Evolutionary conservation across 2,888 invertebrate species (phyloP).

Genomic region (Lepidochrysops patricia): DNA sequence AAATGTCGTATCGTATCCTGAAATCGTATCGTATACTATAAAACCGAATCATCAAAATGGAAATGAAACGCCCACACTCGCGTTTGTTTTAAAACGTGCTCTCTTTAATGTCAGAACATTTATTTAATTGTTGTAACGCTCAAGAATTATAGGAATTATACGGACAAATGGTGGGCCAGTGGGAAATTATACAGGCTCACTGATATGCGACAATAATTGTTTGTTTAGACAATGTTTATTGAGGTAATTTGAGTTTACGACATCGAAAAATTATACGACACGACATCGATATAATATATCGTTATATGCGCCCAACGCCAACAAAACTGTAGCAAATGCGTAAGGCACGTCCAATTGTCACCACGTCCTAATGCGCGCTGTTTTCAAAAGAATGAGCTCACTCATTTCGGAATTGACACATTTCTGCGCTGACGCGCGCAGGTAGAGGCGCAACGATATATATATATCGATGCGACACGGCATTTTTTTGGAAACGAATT

Average conservation of each 20-base stretch:
- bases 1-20: conserved; percentile 1
- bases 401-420: too few relatives aligned
- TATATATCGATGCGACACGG: too few relatives aligned
- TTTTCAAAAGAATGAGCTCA: too few relatives aligned
- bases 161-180: neutral
- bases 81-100: conserved; percentile 9
- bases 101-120: conserved; percentile 7
- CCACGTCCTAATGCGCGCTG: too few relatives aligned
- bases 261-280: neutral
- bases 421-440: too few relatives aligned
- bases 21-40: neutral
- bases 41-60: conserved; percentile 1
- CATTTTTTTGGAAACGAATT: too few relatives aligned
- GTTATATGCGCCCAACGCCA: too few relatives aligned
- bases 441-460: too few relatives aligned
- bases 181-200: conserved; percentile 5
- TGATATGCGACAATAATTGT: conserved; percentile 8
- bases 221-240: conserved; percentile 10
- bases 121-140: neutral
- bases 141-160: neutral
- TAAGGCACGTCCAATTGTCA: too few relatives aligned
- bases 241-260: conserved; percentile 2
- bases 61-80: conserved; percentile 13
- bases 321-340: too few relatives aligned
- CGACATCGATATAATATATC: too few relatives aligned